Base-by-base conservation (phyloP, 2,113 vertebrate genomes). In the Chitala chitala region DNA sequence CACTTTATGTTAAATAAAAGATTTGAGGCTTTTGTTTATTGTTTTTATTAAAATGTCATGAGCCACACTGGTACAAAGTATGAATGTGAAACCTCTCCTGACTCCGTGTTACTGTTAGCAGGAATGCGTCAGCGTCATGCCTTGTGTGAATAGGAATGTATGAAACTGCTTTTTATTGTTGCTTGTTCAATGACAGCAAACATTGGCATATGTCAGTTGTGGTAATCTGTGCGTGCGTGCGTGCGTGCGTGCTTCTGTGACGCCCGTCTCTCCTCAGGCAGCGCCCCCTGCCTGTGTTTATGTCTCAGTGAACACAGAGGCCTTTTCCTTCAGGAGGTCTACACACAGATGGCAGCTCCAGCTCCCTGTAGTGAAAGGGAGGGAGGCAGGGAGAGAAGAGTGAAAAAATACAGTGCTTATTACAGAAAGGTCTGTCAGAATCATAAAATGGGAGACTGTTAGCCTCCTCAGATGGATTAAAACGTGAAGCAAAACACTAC, bases 321-420 rank as follows among this genome's bases (percentile, higher is more conserved):
- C 94, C 83, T 95, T 95, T 85, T 98, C 95, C 87, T 95, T 94
- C 84, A 98, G 91, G 77, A 96, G 87, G 82, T 96, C 92, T 86
- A 94, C 90, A 90, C 96, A 99, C 84, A 99, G 88, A 79, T 96
- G 96, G 85, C 96, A 99, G 84, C 97, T 99, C 97, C 97, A 99
- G 85, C 96, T 99, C 79, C 96, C 96, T 99, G 80, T 5, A 29
- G 50, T 74, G 24, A 22, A n/a, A 75, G 3, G 24, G 58, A 54
- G 50, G 63, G 26, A n/a, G n/a, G n/a, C n/a, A 68, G 56, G 22
- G 48, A 56, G 5, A 72, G 26, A 77, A 48, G 70, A 38, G 69
- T 69, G 36, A 54, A n/a, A n/a, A n/a, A n/a, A n/a, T n/a, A n/a
- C n/a, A n/a, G n/a, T n/a, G n/a, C 50, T 33, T 31, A 50, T 3